Evolutionary conservation across 1,140 invertebrate species (phyloP).

Genomic region (Ceratoteleas bidentatus): DNA sequence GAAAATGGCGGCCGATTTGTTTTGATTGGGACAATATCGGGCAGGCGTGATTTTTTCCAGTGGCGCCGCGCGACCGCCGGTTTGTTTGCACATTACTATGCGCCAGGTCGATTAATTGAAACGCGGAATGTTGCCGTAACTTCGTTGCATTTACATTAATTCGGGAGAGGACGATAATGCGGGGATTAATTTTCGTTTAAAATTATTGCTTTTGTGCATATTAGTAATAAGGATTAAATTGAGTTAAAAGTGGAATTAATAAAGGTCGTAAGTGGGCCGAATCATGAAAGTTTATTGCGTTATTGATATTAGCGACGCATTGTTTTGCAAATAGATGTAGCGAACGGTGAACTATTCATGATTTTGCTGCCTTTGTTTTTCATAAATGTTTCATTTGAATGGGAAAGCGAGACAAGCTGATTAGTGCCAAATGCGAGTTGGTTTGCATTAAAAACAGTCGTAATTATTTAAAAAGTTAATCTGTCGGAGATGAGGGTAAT

Average conservation of each 20-base stretch:
- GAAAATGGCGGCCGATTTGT: conserved; percentile 54
- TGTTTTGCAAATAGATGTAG: conserved; percentile 21
- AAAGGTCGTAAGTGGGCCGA: conserved; percentile 5
- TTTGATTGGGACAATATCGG: conserved; percentile 46
- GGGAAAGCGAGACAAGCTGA: too few species aligned
- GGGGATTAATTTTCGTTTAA: conserved; percentile 41
- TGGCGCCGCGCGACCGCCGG: not conserved
- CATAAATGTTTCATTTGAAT: not conserved
- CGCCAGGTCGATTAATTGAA: conserved; percentile 11
- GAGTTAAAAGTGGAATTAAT: conserved; percentile 39
- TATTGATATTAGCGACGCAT: conserved; percentile 36
- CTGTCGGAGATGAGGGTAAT: too few species aligned
- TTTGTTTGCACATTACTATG: not conserved
- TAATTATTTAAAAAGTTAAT: too few species aligned
- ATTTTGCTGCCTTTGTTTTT: conserved; percentile 16
- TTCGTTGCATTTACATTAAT: conserved; percentile 25
- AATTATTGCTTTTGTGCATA: conserved; percentile 37
- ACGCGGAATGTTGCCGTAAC: not conserved
- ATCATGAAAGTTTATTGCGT: conserved; percentile 24
- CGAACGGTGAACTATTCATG: not conserved
- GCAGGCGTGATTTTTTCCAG: conserved; percentile 38
- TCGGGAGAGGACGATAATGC: conserved; percentile 8
- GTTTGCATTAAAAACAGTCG: too few species aligned
- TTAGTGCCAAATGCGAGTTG: too few species aligned
- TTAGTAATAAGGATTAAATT: conserved; percentile 30